Evolutionary conservation across 2,113 vertebrate species (phyloP).

Genomic region (Planiliza haematocheilus): DNA sequence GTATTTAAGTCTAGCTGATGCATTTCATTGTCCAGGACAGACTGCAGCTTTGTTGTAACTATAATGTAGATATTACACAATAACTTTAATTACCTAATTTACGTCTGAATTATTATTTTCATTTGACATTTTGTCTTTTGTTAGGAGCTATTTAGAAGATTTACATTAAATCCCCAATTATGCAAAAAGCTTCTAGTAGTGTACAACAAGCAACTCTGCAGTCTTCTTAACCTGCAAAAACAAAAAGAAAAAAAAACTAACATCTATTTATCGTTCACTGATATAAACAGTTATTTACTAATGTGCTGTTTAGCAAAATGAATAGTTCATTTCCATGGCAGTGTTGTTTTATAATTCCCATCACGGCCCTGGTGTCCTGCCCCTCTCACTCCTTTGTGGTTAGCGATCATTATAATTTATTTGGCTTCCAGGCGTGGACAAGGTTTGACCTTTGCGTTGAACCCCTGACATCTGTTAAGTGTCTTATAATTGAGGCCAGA

Average conservation of each 20-base stretch:
- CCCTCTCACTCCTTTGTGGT: neutral
- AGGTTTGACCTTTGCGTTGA: constrained; percentile 28
- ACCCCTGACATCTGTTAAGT: constrained; percentile 6
- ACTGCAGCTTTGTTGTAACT: neutral
- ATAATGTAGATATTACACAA: constrained; percentile 21
- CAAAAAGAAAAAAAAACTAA: too few relatives aligned
- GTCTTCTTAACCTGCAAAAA: constrained; percentile 3
- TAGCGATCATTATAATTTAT: constrained; percentile 16
- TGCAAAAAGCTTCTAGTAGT: constrained; percentile 20
- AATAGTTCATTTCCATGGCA: neutral
- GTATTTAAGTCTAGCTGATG: neutral
- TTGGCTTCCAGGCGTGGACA: constrained; percentile 8
- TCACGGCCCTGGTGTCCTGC: neutral
- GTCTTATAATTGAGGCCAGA: constrained; percentile 12
- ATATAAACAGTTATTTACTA: neutral
- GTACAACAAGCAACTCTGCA: neutral
- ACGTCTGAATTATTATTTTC: neutral
- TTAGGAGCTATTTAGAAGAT: neutral
- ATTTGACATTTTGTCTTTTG: neutral
- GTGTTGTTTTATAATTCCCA: neutral
- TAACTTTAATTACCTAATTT: neutral
- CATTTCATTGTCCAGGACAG: constrained; percentile 3
- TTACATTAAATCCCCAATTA: neutral
- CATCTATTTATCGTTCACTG: neutral
- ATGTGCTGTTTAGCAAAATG: neutral